A percentile compares a stretch with the other conserved stretches of the same genome.
These are phyloP conservation scores for Acanthosepion esculentum DNA, from an alignment of 2,888 invertebrate species.

Conservation along the genomic window DNA sequence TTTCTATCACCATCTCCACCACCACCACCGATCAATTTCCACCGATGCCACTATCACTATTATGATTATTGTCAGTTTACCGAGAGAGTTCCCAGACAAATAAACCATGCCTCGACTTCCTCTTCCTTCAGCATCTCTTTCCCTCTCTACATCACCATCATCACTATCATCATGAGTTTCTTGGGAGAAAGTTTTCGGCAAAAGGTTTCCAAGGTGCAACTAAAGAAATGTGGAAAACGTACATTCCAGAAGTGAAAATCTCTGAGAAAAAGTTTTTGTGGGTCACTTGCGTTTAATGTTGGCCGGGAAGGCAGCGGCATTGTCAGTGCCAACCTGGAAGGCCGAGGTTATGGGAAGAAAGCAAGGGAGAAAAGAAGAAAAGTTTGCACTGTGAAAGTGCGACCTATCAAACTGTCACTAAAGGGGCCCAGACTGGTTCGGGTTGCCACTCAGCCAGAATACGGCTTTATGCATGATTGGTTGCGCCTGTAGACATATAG, in stretches of 20 bases:
- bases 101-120: no score
- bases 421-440: not conserved
- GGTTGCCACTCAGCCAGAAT: not conserved
- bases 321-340: constrained; percentile 15
- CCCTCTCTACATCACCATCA: no score
- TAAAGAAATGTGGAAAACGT: not conserved
- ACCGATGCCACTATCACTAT: no score
- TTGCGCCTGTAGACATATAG: not conserved
- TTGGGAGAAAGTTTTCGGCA: not conserved
- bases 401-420: constrained; percentile 33
- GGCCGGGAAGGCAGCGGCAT: not conserved
- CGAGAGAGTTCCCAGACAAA: no score
- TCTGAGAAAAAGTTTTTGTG: constrained; percentile 4
- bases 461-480: not conserved
- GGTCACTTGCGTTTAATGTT: constrained; percentile 33
- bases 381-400: constrained; percentile 33
- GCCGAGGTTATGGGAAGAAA: not conserved
- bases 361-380: no score
- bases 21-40: no score
- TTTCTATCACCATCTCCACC: no score
- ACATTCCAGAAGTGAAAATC: not conserved
- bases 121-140: no score
- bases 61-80: no score
- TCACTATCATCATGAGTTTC: not conserved
- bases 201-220: constrained; percentile 22